Conservation (phyloP, 1,140 invertebrate species). For the Latrodectus geometricus region DNA sequence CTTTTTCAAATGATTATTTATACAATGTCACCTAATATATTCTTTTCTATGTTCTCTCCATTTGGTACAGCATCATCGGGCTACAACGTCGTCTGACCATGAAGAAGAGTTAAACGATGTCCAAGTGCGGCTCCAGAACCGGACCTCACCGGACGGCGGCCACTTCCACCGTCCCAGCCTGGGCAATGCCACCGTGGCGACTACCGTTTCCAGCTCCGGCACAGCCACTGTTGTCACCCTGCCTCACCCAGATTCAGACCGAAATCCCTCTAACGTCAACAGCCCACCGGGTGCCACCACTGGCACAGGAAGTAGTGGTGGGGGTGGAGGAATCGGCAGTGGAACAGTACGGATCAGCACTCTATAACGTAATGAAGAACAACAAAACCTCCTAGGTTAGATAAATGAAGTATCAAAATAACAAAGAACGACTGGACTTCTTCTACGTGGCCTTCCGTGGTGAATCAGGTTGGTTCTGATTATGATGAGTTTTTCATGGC, state of each 20-base stretch:
- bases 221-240: conserved; percentile 57
- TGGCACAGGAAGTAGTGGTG: not conserved
- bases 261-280: conserved; percentile 14
- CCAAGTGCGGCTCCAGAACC: conserved; percentile 70
- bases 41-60: not conserved
- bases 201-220: conserved; percentile 39
- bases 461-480: conserved; percentile 16
- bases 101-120: conserved; percentile 72
- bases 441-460: conserved; percentile 55
- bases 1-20: not conserved
- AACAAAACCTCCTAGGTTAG: not conserved
- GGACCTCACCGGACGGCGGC: conserved; percentile 64
- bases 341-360: conserved; percentile 53
- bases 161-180: conserved; percentile 55
- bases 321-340: not conserved
- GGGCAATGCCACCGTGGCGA: conserved; percentile 30
- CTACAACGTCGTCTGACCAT: conserved; percentile 67
- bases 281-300: conserved; percentile 9
- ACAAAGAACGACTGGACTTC: conserved; percentile 9
- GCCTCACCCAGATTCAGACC: conserved; percentile 41
- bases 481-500: not conserved
- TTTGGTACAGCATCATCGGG: conserved; percentile 67
- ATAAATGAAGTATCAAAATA: not conserved
- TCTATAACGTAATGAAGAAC: conserved; percentile 6
- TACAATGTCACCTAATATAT: not conserved